Evolutionary conservation across 2,888 invertebrate species (phyloP).

Genomic region (Drosophila macrospina): DNA sequence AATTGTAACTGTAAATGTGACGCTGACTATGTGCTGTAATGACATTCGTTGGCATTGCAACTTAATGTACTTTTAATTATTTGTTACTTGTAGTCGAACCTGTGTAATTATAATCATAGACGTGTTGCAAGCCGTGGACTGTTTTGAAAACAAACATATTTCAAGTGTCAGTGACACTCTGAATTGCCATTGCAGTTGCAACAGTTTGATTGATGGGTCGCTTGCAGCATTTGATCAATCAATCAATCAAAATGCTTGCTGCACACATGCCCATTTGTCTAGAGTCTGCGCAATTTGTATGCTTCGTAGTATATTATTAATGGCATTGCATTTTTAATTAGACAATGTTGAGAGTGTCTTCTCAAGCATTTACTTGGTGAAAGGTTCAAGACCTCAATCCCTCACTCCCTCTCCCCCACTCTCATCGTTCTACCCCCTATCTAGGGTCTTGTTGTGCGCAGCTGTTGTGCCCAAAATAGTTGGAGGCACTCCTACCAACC

Average conservation of each 20-base stretch:
- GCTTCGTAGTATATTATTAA: slow-evolving; percentile 53
- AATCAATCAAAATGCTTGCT: slow-evolving; percentile 55
- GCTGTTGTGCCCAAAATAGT: slow-evolving; percentile 52
- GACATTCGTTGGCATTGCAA: slow-evolving; percentile 1
- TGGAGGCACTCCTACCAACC: slow-evolving; percentile 12
- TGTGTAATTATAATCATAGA: not conserved
- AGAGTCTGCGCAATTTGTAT: slow-evolving; percentile 45
- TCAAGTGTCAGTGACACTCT: slow-evolving; percentile 49
- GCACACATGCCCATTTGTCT: slow-evolving; percentile 45
- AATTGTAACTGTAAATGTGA: slow-evolving; percentile 14
- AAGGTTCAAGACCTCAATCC: slow-evolving; percentile 9
- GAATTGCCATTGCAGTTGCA: slow-evolving; percentile 10
- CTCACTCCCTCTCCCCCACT: not conserved
- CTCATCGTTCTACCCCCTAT: not conserved
- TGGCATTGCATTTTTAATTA: slow-evolving; percentile 67
- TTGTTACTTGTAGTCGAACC: slow-evolving; percentile 5
- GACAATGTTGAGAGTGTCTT: slow-evolving; percentile 33
- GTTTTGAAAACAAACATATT: slow-evolving; percentile 53
- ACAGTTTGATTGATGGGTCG: slow-evolving; percentile 38
- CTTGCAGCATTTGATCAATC: slow-evolving; percentile 36
- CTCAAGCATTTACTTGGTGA: slow-evolving; percentile 24
- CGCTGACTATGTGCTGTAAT: slow-evolving; percentile 1
- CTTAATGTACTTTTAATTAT: slow-evolving; percentile 73
- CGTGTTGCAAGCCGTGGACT: not conserved
- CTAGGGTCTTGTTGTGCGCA: slow-evolving; percentile 22